phyloP scores from a whole-genome alignment of 1,140 invertebrate genomes.

The Augochlora pura region DNA sequence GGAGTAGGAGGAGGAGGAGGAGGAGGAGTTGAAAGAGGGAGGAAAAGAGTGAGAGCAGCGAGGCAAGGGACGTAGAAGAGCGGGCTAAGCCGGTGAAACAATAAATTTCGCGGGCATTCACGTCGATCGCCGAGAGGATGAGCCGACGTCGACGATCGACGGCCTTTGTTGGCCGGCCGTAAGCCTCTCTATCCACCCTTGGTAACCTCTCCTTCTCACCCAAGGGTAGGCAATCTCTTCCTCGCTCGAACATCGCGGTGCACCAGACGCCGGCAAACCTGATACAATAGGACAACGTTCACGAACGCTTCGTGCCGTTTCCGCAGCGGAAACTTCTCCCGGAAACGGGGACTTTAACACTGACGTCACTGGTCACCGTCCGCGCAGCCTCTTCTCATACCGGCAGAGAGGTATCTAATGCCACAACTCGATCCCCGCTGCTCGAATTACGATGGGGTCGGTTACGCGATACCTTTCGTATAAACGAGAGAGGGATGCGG shows the following conservation, averaged over 20 bases:
- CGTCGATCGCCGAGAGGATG: conserved; percentile 71
- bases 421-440: conserved; percentile 47
- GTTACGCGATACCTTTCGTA: conserved; percentile 51
- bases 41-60: not conserved
- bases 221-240: conserved; percentile 32
- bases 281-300: conserved; percentile 73
- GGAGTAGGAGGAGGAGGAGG: not conserved
- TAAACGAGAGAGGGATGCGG: not conserved
- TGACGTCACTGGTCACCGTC: conserved; percentile 63
- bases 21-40: not conserved
- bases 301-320: conserved; percentile 73
- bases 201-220: conserved; percentile 39
- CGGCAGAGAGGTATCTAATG: conserved; percentile 38
- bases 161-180: conserved; percentile 72
- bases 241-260: conserved; percentile 37
- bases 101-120: conserved; percentile 78
- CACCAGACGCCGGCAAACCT: conserved; percentile 61
- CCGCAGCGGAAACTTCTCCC: conserved; percentile 73
- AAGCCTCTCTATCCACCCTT: conserved; percentile 57
- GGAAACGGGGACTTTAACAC: conserved; percentile 76
- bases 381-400: conserved; percentile 31
- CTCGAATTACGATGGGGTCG: conserved; percentile 59
- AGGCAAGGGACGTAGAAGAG: conserved; percentile 44
- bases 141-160: conserved; percentile 75
- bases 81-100: conserved; percentile 77